phyloP scores from a whole-genome alignment of 2,888 invertebrate species.

The Acronicta aceris region DNA sequence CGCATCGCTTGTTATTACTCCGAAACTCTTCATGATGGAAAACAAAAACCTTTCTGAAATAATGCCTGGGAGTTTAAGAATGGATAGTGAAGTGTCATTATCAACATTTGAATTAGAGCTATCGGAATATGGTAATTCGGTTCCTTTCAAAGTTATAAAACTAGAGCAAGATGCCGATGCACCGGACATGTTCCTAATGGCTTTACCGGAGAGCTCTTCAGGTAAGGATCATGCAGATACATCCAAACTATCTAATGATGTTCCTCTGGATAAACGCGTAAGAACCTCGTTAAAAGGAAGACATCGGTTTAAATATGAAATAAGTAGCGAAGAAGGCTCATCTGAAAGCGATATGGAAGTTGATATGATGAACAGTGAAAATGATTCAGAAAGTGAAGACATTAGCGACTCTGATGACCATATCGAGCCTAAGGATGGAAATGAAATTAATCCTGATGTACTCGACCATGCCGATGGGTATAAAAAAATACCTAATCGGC shows the following conservation, averaged over 20 bases:
- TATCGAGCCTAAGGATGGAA: not conserved
- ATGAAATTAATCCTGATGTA: not conserved
- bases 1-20: no score
- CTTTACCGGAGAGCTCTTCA: not conserved
- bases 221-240: not conserved
- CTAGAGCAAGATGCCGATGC: not conserved
- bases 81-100: not conserved
- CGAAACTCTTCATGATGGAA: not conserved
- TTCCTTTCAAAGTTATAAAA: not conserved
- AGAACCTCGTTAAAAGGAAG: not conserved
- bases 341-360: conserved; percentile 20
- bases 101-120: not conserved
- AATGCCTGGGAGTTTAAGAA: not conserved
- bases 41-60: not conserved
- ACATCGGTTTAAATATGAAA: conserved; percentile 6
- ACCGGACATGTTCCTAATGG: not conserved
- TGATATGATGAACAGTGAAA: conserved; percentile 4
- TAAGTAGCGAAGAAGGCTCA: conserved; percentile 16
- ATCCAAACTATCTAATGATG: not conserved
- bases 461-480: not conserved
- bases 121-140: not conserved
- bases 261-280: not conserved
- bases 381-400: conserved; percentile 5
- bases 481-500: not conserved
- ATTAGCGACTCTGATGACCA: conserved; percentile 18